Conservation (phyloP, 2,797 vertebrate species). For the Alosa sapidissima region DNA sequence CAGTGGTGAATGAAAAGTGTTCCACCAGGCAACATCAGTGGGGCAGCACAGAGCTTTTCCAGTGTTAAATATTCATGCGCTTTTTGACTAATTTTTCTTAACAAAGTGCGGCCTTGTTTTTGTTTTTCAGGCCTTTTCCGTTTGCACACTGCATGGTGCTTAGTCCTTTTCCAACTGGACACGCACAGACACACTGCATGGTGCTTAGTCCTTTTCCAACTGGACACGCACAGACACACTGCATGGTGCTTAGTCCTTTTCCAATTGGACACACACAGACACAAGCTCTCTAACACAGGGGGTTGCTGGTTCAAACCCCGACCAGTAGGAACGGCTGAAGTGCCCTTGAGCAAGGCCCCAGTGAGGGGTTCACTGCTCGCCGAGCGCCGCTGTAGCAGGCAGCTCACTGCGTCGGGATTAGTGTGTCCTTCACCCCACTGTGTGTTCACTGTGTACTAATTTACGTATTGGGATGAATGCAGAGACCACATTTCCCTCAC, state of each 20-base stretch:
- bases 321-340: too few species aligned
- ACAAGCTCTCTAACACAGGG: too few species aligned
- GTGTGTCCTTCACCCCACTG: too few species aligned
- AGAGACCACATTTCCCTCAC: too few species aligned
- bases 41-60: background rate
- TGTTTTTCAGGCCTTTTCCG: slow-evolving; percentile 11
- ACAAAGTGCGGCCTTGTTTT: slow-evolving; percentile 13
- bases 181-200: background rate
- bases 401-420: too few species aligned
- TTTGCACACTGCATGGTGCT: background rate
- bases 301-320: too few species aligned
- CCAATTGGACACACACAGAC: background rate
- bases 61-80: slow-evolving; percentile 38
- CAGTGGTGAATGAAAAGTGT: background rate
- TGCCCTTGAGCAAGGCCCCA: too few species aligned
- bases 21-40: background rate
- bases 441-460: too few species aligned
- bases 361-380: too few species aligned
- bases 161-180: background rate
- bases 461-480: too few species aligned
- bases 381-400: too few species aligned
- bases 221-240: background rate
- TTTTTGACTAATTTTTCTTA: slow-evolving; percentile 34
- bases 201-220: slow-evolving; percentile 1
- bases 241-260: slow-evolving; percentile 12